Conservation (phyloP, 2,113 vertebrate genomes). For the Nothobranchius kuhntae region DNA sequence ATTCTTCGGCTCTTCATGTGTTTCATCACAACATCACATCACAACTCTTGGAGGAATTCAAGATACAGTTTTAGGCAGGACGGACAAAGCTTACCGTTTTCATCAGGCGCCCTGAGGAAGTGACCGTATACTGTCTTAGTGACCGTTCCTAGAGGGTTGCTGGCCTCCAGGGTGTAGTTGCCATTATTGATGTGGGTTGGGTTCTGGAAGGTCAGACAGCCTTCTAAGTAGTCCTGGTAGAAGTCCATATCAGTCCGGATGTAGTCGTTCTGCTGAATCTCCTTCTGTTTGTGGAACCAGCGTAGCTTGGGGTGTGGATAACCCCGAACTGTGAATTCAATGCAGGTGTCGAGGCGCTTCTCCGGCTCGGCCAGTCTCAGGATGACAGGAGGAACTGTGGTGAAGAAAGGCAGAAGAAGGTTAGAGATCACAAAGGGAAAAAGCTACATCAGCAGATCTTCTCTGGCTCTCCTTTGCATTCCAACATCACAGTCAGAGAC, state of each 20-base stretch:
- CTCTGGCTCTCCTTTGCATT: neutral
- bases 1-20: neutral
- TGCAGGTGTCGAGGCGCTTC: conserved; percentile 91
- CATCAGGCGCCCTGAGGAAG: conserved; percentile 86
- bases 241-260: conserved; percentile 88
- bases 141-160: conserved; percentile 88
- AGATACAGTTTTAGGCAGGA: neutral
- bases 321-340: conserved; percentile 92
- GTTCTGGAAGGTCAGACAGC: conserved; percentile 93
- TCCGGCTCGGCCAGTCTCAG: conserved; percentile 90
- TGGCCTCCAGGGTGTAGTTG: conserved; percentile 95
- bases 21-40: conserved; percentile 1
- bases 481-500: neutral
- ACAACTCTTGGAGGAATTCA: neutral
- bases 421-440: neutral
- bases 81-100: conserved; percentile 42
- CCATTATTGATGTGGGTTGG: conserved; percentile 97
- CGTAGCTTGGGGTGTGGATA: conserved; percentile 90
- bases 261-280: conserved; percentile 85
- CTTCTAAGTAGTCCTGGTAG: conserved; percentile 90
- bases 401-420: neutral
- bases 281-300: conserved; percentile 89
- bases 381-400: conserved; percentile 91
- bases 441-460: neutral
- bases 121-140: conserved; percentile 92